These are phyloP conservation scores for Cyphomyrmex costatus DNA, from an alignment of 1,140 invertebrate genomes.

Conservation along the genomic window DNA sequence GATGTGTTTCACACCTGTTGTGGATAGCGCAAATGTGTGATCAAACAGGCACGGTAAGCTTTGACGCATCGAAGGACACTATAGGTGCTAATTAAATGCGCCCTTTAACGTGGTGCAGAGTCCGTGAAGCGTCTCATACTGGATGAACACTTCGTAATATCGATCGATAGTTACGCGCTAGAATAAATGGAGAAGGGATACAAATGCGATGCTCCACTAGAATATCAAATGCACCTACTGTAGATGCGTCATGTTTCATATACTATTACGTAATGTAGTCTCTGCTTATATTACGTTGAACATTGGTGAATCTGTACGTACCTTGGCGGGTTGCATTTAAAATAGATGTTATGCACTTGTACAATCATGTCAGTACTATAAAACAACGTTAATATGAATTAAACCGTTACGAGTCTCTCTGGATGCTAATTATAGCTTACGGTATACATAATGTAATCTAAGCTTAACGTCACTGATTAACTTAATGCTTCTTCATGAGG, in stretches of 20 bases:
- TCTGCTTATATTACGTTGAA: background rate
- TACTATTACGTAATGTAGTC: slow-evolving; percentile 9
- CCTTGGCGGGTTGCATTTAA: background rate
- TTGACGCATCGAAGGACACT: slow-evolving; percentile 66
- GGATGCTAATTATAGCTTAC: background rate
- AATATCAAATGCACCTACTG: slow-evolving; percentile 23
- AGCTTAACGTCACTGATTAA: background rate
- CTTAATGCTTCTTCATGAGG: background rate
- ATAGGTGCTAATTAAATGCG: slow-evolving; percentile 80
- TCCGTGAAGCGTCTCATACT: slow-evolving; percentile 56
- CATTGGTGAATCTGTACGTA: background rate
- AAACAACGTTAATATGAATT: background rate
- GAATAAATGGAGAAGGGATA: slow-evolving; percentile 15
- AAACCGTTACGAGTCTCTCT: background rate
- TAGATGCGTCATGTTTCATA: background rate
- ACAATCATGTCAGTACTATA: background rate
- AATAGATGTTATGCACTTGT: background rate
- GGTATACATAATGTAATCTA: background rate
- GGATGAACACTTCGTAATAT: slow-evolving; percentile 68
- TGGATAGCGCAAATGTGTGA: slow-evolving; percentile 48
- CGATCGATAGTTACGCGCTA: slow-evolving; percentile 50
- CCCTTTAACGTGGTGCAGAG: slow-evolving; percentile 75
- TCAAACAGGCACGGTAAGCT: slow-evolving; percentile 58
- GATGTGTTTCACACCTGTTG: slow-evolving; percentile 31
- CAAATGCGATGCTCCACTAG: background rate